These are phyloP conservation scores for Telmatherina bonti DNA, from an alignment of 2,797 vertebrate species.

Conservation along the genomic window DNA sequence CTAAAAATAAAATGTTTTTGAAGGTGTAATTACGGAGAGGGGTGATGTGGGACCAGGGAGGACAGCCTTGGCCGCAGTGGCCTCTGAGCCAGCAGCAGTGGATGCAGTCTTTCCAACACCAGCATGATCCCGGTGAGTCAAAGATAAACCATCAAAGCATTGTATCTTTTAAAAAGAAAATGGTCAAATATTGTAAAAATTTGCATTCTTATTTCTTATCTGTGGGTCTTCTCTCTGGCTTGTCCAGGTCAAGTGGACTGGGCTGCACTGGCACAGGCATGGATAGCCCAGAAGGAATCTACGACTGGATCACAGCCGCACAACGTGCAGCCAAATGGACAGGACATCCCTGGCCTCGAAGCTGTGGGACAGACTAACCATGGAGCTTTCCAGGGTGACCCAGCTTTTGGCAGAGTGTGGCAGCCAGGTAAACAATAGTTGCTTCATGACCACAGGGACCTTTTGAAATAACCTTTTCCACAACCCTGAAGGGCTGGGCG, in stretches of 20 bases:
- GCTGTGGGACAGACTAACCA: conserved; percentile 90
- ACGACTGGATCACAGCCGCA: conserved; percentile 87
- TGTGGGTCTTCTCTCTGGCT: not conserved
- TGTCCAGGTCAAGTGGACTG: conserved; percentile 97
- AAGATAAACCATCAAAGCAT: no score
- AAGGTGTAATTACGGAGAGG: conserved; percentile 60
- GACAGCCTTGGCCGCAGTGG: conserved; percentile 99
- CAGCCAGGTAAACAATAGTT: conserved; percentile 89
- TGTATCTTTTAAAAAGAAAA: no score
- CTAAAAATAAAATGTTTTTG: conserved; percentile 32
- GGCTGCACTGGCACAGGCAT: conserved; percentile 98
- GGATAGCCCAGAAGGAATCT: conserved; percentile 98
- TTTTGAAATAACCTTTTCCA: no score
- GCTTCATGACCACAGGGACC: not conserved
- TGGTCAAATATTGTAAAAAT: no score
- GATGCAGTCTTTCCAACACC: conserved; percentile 99
- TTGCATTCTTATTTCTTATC: not conserved
- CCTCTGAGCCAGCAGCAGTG: conserved; percentile 99
- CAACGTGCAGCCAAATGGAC: conserved; percentile 91
- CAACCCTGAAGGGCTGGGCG: no score
- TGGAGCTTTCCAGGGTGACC: conserved; percentile 91
- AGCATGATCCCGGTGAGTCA: conserved; percentile 95
- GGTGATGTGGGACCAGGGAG: conserved; percentile 99
- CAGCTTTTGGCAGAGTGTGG: conserved; percentile 96
- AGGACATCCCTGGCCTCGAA: conserved; percentile 90